Base-by-base conservation (phyloP, 2,797 vertebrate species). In the Myotis findleyi region DNA sequence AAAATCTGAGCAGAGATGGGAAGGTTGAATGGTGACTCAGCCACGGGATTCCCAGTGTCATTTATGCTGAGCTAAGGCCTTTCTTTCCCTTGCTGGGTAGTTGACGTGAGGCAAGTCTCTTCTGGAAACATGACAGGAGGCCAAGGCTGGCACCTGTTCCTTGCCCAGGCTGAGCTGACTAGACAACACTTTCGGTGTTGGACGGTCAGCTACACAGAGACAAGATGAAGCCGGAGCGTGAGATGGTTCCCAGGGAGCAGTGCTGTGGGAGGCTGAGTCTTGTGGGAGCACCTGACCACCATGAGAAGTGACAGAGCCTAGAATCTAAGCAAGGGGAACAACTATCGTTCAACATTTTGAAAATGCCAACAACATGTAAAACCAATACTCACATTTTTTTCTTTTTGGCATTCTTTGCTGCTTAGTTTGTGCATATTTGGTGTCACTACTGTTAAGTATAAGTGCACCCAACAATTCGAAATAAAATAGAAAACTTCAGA, bases 191-290 rank as follows among this genome's bases (percentile, higher is more conserved):
- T 99, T 99, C 96, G 99, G 99, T 90, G 99, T 99, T 96, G 99
- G 99, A 95, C 99, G 99, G 98, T 99, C 99, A 96, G 99, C 99
- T 87, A 99, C 99, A 88, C 99, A 99, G 96, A 99, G 99, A 95
- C 99, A 99, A 93, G 99, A 99, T 71, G 99, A 99, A 98, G 99
- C 99, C 98, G 99, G 99, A 92, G 99, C 99, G 76, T 98, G 98
- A 77, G 99, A 99, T 49, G 99, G 99, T 98, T 99, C 99, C 13
- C 99, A 99, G 94, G 99, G 99, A 87, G 99, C 99, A 97, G 99
- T 99, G 97, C 99, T 99, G 95, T 99, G 98, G 94, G 99, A 99
- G 62, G 99, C 99, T 44, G 99, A 99, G 89, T 99, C 99, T 97
- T 99, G 98, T 96, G 99, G 99, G 91, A 99, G 98, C 97, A 99